Evolutionary conservation across 2,113 vertebrate genomes (phyloP).

Genomic region (Sebastes schlegelii): DNA sequence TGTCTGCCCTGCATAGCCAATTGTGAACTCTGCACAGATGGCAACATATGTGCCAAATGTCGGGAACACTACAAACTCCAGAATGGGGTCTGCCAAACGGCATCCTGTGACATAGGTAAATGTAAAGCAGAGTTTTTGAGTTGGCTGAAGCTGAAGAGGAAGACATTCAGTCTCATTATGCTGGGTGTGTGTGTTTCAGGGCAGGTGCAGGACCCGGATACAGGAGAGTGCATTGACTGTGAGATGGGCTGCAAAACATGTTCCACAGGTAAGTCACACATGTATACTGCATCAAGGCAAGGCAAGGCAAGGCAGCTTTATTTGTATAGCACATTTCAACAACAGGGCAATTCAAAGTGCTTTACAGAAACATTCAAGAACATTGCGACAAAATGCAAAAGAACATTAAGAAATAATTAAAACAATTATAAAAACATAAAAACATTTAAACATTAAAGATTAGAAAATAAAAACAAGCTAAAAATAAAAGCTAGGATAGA

Average conservation of each 20-base stretch:
- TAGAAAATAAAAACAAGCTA: too few species aligned
- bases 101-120: constrained; percentile 78
- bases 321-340: too few species aligned
- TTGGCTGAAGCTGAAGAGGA: neutral
- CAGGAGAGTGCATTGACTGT: constrained; percentile 86
- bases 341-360: too few species aligned
- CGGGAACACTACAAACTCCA: constrained; percentile 83
- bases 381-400: too few species aligned
- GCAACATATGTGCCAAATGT: constrained; percentile 85
- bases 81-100: constrained; percentile 80
- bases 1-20: constrained; percentile 85
- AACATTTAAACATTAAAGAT: too few species aligned
- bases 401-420: too few species aligned
- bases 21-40: constrained; percentile 87
- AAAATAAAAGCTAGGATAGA: too few species aligned
- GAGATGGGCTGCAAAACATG: constrained; percentile 83
- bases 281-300: neutral
- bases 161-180: neutral
- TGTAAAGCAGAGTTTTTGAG: constrained; percentile 4
- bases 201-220: constrained; percentile 84
- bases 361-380: too few species aligned
- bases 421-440: too few species aligned
- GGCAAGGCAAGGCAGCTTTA: too few species aligned
- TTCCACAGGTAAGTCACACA: constrained; percentile 77
- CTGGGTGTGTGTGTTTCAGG: constrained; percentile 71